These are phyloP conservation scores for Perca schrenkii DNA, from an alignment of 2,113 vertebrate species.

Conservation along the genomic window DNA sequence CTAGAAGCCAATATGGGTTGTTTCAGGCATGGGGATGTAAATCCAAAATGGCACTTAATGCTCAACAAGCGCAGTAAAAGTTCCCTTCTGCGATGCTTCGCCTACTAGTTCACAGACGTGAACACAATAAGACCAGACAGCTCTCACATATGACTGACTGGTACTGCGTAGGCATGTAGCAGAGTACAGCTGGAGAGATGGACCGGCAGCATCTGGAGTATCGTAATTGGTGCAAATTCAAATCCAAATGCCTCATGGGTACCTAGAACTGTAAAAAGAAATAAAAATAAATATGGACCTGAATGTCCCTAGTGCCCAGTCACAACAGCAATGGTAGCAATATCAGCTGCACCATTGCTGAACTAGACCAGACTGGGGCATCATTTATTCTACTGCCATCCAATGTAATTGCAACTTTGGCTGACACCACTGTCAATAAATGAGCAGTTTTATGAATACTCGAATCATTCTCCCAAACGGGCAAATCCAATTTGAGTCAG, in stretches of 20 bases:
- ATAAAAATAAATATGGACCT: too few species aligned
- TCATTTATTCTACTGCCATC: background rate
- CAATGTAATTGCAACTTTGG: background rate
- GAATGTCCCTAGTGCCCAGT: too few species aligned
- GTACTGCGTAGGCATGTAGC: background rate
- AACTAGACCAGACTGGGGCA: background rate
- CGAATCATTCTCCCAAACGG: background rate
- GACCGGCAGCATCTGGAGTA: background rate
- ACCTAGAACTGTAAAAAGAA: too few species aligned
- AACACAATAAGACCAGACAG: background rate
- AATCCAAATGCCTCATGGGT: too few species aligned
- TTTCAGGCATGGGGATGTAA: constrained; percentile 40
- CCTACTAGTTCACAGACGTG: background rate
- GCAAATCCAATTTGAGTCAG: background rate
- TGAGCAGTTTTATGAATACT: background rate
- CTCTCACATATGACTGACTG: background rate
- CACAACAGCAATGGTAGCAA: background rate
- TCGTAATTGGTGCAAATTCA: background rate
- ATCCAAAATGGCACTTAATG: constrained; percentile 41
- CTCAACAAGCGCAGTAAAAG: constrained; percentile 29
- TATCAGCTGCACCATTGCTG: background rate
- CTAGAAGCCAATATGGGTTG: constrained; percentile 9
- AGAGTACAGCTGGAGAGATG: background rate
- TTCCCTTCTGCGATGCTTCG: background rate
- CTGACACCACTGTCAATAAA: background rate